A percentile compares a stretch with the other conserved stretches of the same genome.
Evolutionary conservation across 2,888 invertebrate species (phyloP).

Genomic region (Drosophila anomalipes): DNA sequence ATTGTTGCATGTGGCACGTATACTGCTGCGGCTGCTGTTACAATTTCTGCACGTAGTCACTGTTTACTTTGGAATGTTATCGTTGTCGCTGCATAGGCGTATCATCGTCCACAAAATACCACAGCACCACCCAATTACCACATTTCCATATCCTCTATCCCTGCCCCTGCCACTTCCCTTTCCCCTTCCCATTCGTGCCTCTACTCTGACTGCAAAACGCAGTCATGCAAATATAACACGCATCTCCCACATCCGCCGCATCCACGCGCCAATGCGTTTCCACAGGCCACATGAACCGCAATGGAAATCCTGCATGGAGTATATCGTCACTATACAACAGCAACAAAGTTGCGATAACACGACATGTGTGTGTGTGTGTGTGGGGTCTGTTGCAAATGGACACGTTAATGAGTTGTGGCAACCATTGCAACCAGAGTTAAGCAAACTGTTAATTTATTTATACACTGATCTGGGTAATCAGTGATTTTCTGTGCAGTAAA

Average conservation of each 20-base stretch:
- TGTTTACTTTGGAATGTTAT: constrained; percentile 62
- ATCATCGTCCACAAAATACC: constrained; percentile 39
- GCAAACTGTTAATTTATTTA: constrained; percentile 29
- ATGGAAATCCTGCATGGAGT: constrained; percentile 1
- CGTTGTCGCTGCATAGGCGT: constrained; percentile 51
- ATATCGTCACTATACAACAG: not conserved
- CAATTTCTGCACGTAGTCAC: constrained; percentile 43
- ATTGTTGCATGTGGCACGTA: constrained; percentile 72
- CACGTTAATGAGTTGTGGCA: constrained; percentile 34
- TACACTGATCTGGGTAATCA: constrained; percentile 3
- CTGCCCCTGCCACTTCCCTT: not conserved
- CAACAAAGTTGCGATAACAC: constrained; percentile 1
- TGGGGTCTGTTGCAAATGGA: constrained; percentile 8
- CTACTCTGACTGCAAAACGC: constrained; percentile 62
- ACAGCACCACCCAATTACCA: constrained; percentile 3
- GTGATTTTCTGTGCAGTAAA: not conserved
- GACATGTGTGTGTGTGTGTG: not conserved
- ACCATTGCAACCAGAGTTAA: constrained; percentile 31
- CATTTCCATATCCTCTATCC: not conserved
- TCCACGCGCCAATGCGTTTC: constrained; percentile 26
- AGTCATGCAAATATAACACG: constrained; percentile 78
- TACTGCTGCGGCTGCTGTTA: constrained; percentile 10
- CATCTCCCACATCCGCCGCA: constrained; percentile 39
- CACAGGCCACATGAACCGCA: constrained; percentile 29
- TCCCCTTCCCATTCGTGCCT: not conserved